phyloP scores from a whole-genome alignment of 1,140 invertebrate species.

The Neocloeon triangulifer region DNA sequence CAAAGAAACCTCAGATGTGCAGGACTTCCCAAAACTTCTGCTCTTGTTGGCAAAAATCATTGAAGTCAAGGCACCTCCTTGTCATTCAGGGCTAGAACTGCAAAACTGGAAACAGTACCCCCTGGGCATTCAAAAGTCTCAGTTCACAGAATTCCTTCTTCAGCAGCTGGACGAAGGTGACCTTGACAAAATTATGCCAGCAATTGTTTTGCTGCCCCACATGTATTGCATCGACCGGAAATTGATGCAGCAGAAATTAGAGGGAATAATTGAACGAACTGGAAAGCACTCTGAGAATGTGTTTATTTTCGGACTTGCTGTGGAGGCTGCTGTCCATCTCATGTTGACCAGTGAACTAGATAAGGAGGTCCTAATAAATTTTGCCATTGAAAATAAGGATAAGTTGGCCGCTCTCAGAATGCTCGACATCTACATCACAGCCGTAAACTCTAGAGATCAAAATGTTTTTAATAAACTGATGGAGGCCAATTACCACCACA shows the following conservation, averaged over 20 bases:
- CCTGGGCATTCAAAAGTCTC: slow-evolving; percentile 26
- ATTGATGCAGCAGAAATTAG: too few species aligned
- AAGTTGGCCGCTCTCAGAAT: slow-evolving; percentile 18
- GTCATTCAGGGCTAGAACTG: slow-evolving; percentile 28
- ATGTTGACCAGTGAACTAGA: slow-evolving; percentile 21
- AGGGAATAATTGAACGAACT: too few species aligned
- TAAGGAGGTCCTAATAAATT: slow-evolving; percentile 12
- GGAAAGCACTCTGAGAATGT: slow-evolving; percentile 17
- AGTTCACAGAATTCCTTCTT: too few species aligned
- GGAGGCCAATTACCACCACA: too few species aligned
- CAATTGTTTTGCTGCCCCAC: slow-evolving; percentile 34
- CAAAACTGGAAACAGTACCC: slow-evolving; percentile 37
- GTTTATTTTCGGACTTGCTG: slow-evolving; percentile 23
- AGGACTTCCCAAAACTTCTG: slow-evolving; percentile 25
- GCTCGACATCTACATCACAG: slow-evolving; percentile 25
- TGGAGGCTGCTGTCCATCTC: slow-evolving; percentile 32
- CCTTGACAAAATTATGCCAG: slow-evolving; percentile 23
- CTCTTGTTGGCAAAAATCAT: slow-evolving; percentile 41
- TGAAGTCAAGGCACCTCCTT: slow-evolving; percentile 34
- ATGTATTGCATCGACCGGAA: slow-evolving; percentile 16
- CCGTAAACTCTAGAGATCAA: slow-evolving; percentile 20
- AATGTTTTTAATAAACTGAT: too few species aligned
- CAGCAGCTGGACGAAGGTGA: too few species aligned
- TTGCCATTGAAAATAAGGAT: slow-evolving; percentile 9
- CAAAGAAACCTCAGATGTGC: too few species aligned